Conservation (phyloP, 2,113 vertebrate genomes). For the Irena cyanogastra region DNA sequence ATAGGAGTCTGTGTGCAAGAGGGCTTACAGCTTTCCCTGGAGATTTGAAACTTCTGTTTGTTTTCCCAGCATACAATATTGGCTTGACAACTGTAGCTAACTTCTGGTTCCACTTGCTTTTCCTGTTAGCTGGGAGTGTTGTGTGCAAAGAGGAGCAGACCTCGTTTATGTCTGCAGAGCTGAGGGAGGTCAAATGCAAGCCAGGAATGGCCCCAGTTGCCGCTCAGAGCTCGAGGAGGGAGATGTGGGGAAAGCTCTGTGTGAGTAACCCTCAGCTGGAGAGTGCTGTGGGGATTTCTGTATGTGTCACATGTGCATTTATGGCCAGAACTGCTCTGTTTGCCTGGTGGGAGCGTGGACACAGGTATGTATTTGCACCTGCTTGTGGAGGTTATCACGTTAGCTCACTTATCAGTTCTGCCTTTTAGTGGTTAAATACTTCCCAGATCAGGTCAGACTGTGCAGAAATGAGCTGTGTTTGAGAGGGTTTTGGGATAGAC, state of each 20-base stretch:
- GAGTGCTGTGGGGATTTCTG: neutral
- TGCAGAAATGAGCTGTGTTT: neutral
- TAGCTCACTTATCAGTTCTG: rapidly evolving
- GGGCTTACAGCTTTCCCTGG: neutral
- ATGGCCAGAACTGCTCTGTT: neutral
- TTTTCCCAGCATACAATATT: conserved; percentile 25
- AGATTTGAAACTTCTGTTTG: neutral
- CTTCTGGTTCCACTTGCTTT: conserved; percentile 52
- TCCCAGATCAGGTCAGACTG: neutral
- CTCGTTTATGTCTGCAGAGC: neutral
- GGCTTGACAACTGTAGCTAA: conserved; percentile 52
- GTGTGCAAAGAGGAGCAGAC: neutral
- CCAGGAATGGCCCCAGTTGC: neutral
- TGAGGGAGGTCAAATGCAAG: neutral
- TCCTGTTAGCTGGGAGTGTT: neutral
- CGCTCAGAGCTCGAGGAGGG: neutral
- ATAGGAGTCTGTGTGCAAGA: neutral
- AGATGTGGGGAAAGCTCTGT: neutral
- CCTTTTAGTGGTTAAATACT: neutral
- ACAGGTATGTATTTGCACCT: neutral
- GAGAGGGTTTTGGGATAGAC: neutral
- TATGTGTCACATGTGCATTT: rapidly evolving
- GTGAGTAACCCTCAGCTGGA: neutral
- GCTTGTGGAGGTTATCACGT: neutral
- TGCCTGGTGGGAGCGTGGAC: neutral